Evolutionary conservation across 2,888 invertebrate genomes (phyloP), one percentile per base, ranked within the genome.

Genomic region (Apoderus coryli): DNA sequence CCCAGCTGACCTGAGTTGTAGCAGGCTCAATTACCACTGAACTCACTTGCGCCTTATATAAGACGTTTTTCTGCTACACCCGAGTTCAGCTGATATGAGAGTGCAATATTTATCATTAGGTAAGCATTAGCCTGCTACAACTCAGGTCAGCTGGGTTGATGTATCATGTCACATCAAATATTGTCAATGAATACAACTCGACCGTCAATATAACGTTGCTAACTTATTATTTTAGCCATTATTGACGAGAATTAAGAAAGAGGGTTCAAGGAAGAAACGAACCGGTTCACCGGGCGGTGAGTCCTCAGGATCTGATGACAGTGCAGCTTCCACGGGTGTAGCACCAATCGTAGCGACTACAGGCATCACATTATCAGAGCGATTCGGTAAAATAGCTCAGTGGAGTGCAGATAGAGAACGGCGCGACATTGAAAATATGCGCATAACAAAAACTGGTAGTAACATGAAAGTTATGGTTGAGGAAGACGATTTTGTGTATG

Each of bases 321-420:
- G 65, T 38, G 62, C 63, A 14, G 68, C 67, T 40, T 62, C 64
- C 15, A 63, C 65, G 2, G 68, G 70, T 3, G 53, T 67, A 22
- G 69, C 72, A 1, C 72, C 73, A 12, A 70, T 72, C 28, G 72
- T 67, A 13, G 65, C 67, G 3, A 67, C 68, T 2, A 68, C 68
- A 19, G 57, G 56, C 5, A 59, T 88, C 49, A 85, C 85, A 1
- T 62, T 88, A 9, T 86, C 85, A 0, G 86, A 88, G 57, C 67
- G 81, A 12, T 88, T 88, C 59, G 86, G 86, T 39, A 86, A 86
- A 64, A 84, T 88, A 74, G 86, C 86, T 12, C 86, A 86, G 50
- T 85, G 85, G 82, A 81, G 81, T 37, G 77, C 80, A 3, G 85
- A 85, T 56, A 44, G 59, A 16, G 58, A 59, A 42, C 66, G 86